Percentiles rank a stretch among this genome's conserved stretches.
phyloP scores from a whole-genome alignment of 2,113 vertebrate species.

The Takifugu bimaculatus region DNA sequence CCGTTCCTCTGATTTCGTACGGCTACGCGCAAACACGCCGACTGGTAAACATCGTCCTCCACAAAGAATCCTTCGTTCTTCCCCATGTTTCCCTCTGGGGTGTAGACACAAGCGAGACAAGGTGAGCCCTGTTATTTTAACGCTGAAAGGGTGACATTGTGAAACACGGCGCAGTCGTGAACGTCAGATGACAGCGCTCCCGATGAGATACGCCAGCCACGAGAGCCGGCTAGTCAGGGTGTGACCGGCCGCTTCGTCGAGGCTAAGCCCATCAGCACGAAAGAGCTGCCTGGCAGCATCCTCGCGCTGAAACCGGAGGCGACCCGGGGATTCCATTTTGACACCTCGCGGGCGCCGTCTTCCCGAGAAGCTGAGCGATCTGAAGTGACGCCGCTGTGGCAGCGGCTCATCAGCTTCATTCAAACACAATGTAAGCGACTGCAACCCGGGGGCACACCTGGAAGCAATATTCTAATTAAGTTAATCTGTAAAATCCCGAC shows the following conservation, averaged over 20 bases:
- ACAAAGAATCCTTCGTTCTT: slow-evolving; percentile 11
- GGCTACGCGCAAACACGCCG: slow-evolving; percentile 20
- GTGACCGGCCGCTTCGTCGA: slow-evolving; percentile 23
- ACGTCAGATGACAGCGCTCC: slow-evolving; percentile 10
- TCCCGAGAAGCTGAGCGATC: slow-evolving; percentile 28
- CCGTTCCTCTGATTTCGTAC: slow-evolving; percentile 37
- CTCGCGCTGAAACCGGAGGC: slow-evolving; percentile 6
- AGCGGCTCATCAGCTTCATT: slow-evolving; percentile 51
- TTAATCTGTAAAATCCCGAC: slow-evolving; percentile 70
- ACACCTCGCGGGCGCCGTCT: slow-evolving; percentile 1
- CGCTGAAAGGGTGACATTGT: slow-evolving; percentile 17
- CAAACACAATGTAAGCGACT: slow-evolving; percentile 62
- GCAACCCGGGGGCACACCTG: slow-evolving; percentile 65
- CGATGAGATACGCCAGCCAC: slow-evolving; percentile 8
- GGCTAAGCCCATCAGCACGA: slow-evolving; percentile 17
- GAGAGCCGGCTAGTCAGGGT: slow-evolving; percentile 14
- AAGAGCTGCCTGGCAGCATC: slow-evolving; percentile 15
- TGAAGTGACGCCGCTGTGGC: slow-evolving; percentile 36
- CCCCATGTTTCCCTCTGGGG: slow-evolving; percentile 1
- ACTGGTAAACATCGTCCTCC: slow-evolving; percentile 6
- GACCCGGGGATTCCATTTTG: slow-evolving; percentile 30
- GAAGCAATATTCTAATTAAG: slow-evolving; percentile 70
- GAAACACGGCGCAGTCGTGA: slow-evolving; percentile 13
- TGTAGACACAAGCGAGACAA: slow-evolving; percentile 8
- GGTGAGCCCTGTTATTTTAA: slow-evolving; percentile 15